A percentile compares a stretch with the other conserved stretches of the same genome.
Conservation (phyloP, 2,888 invertebrate species). For the Eilema depressum region DNA sequence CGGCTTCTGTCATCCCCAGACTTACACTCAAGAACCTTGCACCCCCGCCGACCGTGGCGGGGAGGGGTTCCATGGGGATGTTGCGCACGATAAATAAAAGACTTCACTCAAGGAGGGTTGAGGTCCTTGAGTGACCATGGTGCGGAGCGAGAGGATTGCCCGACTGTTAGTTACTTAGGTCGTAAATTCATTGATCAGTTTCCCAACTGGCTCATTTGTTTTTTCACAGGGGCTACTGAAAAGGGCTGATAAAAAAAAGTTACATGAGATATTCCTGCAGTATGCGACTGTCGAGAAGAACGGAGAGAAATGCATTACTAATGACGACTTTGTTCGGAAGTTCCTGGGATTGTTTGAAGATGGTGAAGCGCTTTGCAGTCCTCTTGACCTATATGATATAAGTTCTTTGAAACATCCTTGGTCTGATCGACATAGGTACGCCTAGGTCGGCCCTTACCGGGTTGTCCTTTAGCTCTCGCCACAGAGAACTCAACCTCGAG, state of each 20-base stretch:
- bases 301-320: conserved; percentile 97
- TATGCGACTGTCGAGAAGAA: conserved; percentile 95
- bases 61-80: no score
- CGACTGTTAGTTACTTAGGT: no score
- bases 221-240: conserved; percentile 92
- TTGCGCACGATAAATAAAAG: no score
- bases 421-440: background rate
- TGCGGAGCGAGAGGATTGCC: no score
- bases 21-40: no score
- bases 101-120: no score
- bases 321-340: conserved; percentile 96
- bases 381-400: background rate
- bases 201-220: background rate
- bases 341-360: conserved; percentile 96
- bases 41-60: no score
- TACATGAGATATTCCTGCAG: conserved; percentile 96
- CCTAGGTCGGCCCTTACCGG: background rate
- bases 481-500: no score
- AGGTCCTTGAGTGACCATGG: no score
- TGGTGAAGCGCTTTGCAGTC: conserved; percentile 70
- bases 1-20: no score
- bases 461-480: no score
- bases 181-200: no score
- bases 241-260: conserved; percentile 94
- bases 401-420: background rate